Conservation (phyloP, 2,888 invertebrate species). For the Troilus luridus region DNA sequence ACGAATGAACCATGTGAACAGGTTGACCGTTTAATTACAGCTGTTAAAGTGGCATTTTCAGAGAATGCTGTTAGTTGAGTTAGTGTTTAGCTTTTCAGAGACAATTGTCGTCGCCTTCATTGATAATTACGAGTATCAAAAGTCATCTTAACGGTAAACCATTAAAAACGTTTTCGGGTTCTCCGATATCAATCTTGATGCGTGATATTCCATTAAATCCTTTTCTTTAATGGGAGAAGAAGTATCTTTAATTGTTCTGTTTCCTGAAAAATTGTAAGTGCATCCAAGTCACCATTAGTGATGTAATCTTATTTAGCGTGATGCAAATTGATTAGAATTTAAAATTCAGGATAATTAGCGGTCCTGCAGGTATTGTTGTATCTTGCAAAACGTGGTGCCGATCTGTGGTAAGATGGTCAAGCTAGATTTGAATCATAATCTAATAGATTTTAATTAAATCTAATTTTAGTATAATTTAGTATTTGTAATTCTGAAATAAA, state of each 20-base stretch:
- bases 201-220: background rate
- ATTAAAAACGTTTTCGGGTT: background rate
- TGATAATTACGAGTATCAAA: slow-evolving; percentile 41
- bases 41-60: background rate
- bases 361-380: too few species aligned
- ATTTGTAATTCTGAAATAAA: too few species aligned
- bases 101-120: background rate
- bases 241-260: background rate
- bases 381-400: too few species aligned
- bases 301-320: too few species aligned
- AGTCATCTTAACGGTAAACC: background rate
- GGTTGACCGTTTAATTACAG: too few species aligned
- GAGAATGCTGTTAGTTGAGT: slow-evolving; percentile 3
- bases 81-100: background rate
- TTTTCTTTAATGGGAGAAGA: background rate
- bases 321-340: too few species aligned
- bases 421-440: too few species aligned
- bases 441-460: too few species aligned
- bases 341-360: too few species aligned
- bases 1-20: background rate
- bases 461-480: too few species aligned
- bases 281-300: background rate
- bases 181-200: background rate
- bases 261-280: background rate
- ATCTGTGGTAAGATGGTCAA: too few species aligned